Conservation (phyloP, 2,888 invertebrate genomes). For the Stictocephala bisonia region DNA sequence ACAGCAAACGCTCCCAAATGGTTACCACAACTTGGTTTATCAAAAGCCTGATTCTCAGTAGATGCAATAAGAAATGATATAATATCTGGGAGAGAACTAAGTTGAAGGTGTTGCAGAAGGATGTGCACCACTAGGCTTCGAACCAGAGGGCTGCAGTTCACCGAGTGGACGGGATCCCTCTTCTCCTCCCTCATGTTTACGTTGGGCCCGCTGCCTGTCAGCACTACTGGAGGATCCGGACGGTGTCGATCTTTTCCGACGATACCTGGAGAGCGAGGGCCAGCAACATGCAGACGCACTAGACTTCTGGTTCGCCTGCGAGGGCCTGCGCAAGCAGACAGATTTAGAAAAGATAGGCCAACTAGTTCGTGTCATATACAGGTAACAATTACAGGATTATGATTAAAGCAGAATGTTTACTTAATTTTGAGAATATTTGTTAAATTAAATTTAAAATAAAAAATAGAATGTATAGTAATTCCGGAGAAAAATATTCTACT, state of each 20-base stretch:
- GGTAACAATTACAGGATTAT: too few species aligned
- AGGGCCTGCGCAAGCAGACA: constrained; percentile 82
- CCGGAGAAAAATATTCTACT: too few species aligned
- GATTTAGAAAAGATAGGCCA: constrained; percentile 78
- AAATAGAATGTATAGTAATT: background rate
- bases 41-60: too few species aligned
- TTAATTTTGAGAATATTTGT: too few species aligned
- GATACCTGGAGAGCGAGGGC: constrained; percentile 83
- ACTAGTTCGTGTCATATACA: constrained; percentile 87
- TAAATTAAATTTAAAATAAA: background rate
- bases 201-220: constrained; percentile 90
- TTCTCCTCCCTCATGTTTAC: constrained; percentile 78
- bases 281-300: constrained; percentile 81
- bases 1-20: too few species aligned
- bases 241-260: constrained; percentile 88
- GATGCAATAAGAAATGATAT: too few species aligned
- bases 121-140: constrained; percentile 68
- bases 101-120: constrained; percentile 56
- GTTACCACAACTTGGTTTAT: too few species aligned
- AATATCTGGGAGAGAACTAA: too few species aligned
- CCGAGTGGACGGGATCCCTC: constrained; percentile 62
- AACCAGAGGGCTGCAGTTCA: constrained; percentile 69
- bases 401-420: background rate
- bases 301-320: constrained; percentile 95
- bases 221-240: constrained; percentile 88